A percentile compares a stretch with the other conserved stretches of the same genome.
Evolutionary conservation across 1,140 invertebrate genomes (phyloP).

Genomic region (Riptortus pedestris): DNA sequence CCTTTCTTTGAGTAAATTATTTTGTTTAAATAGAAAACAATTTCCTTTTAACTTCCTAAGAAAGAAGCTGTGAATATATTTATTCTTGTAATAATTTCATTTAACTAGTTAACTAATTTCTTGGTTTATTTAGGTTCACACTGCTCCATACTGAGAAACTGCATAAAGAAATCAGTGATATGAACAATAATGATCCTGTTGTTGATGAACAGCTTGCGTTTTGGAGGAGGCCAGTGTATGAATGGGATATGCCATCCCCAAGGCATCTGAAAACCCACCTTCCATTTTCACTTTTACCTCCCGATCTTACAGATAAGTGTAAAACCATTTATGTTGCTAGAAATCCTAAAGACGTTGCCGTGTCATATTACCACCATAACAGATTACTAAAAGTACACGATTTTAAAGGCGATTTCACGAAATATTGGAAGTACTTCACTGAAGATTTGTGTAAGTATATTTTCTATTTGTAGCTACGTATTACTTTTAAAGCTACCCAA

Average conservation of each 20-base stretch:
- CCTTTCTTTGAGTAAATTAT: conserved; percentile 39
- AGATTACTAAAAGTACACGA: conserved; percentile 57
- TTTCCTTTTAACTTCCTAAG: too few relatives aligned
- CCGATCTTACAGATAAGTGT: conserved; percentile 39
- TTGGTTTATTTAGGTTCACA: conserved; percentile 25
- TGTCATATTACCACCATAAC: conserved; percentile 74
- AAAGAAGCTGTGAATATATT: too few relatives aligned
- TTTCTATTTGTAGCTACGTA: too few relatives aligned
- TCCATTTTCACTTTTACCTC: conserved; percentile 56
- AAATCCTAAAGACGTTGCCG: conserved; percentile 75
- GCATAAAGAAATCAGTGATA: conserved; percentile 20
- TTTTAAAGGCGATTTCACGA: conserved; percentile 58
- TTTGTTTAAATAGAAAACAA: too few relatives aligned
- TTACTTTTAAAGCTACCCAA: too few relatives aligned
- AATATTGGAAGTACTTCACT: conserved; percentile 66
- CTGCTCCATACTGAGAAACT: conserved; percentile 22
- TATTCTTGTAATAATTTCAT: too few relatives aligned
- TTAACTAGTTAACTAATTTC: too few relatives aligned
- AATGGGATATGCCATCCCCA: conserved; percentile 38
- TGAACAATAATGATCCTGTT: conserved; percentile 19
- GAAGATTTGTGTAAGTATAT: conserved; percentile 46
- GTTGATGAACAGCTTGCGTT: conserved; percentile 1
- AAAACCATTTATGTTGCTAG: conserved; percentile 60
- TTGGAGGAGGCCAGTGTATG: conserved; percentile 24
- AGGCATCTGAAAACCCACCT: conserved; percentile 53